Evolutionary conservation across 2,888 invertebrate genomes (phyloP), one percentile per base, ranked within the genome.

Genomic region (Netelia fuscicornis): DNA sequence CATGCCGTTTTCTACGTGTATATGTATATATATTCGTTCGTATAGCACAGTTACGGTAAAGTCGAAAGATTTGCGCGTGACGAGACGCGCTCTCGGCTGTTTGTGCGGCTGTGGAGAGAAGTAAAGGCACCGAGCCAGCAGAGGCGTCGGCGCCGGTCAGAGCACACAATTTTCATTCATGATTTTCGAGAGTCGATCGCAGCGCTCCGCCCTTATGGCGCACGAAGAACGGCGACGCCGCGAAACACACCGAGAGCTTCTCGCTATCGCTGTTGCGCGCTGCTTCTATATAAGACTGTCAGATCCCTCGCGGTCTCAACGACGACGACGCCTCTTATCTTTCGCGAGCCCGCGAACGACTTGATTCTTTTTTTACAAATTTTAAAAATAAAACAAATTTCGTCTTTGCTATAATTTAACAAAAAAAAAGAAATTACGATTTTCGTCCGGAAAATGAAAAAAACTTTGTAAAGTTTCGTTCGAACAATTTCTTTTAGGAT

Each of bases 161-260:
- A 67, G 70, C 78, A 75, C 37, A 67, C 88, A 88, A 88, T 89
- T 91, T 91, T 92, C 92, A 92, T 92, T 92, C 92, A 92, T 92
- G 91, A 88, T 91, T 92, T 91, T 88, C 86, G 83, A 87, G 85
- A 58, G 81, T 72, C 89, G 88, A 89, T 85, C 83, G 87, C 85
- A 88, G 88, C 87, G 89, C 87, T 89, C 87, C 87, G 86, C 87
- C 84, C 86, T 84, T 71, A 77, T 77, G 84, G 76, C 60, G 76
- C 71, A 42, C 81, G 71, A 80, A 70, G 72, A 52, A 48, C 81
- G 76, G 74, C 77, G 60, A 86, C 71, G 67, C 67, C 68, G 77
- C 42, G 9, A 79, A 85, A 70, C 81, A 65, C 67, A 5, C 3
- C 25, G 52, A 75, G 52, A 75, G 52, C 72, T 76, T 79, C 65